These are phyloP conservation scores for Sternarchorhynchus goeldii DNA, from an alignment of 2,797 vertebrate species.

Conservation along the genomic window DNA sequence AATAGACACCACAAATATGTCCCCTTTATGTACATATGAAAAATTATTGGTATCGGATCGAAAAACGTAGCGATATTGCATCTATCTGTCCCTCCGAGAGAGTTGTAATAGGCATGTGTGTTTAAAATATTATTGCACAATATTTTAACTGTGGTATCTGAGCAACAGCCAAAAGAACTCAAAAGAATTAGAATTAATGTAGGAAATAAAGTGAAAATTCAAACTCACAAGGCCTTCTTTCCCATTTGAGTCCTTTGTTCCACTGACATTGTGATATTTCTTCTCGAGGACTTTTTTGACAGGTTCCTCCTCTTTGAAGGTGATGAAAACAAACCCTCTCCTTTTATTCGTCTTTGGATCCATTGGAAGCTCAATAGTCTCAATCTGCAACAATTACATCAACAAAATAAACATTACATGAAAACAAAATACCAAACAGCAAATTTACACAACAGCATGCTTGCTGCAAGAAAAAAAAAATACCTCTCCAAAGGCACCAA, in stretches of 20 bases:
- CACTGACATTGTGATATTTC: constrained; percentile 94
- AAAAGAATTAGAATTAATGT: not conserved
- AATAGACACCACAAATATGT: too few relatives aligned
- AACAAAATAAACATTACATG: not conserved
- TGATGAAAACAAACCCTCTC: constrained; percentile 98
- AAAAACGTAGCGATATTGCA: too few relatives aligned
- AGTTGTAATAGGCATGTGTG: too few relatives aligned
- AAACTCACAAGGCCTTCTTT: constrained; percentile 61
- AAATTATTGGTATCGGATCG: too few relatives aligned
- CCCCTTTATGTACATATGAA: too few relatives aligned
- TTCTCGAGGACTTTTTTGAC: constrained; percentile 97
- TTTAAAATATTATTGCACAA: too few relatives aligned
- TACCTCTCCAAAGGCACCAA: constrained; percentile 94
- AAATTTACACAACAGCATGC: too few relatives aligned
- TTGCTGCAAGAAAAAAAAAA: not conserved
- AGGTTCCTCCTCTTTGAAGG: constrained; percentile 94
- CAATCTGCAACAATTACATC: constrained; percentile 77
- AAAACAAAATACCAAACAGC: too few relatives aligned
- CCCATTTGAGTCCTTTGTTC: constrained; percentile 82
- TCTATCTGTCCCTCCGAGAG: too few relatives aligned
- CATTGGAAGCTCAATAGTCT: constrained; percentile 94
- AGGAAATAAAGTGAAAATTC: not conserved
- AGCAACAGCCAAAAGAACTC: too few relatives aligned
- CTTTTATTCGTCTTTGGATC: constrained; percentile 97
- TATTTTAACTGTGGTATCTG: too few relatives aligned